A percentile compares a stretch with the other conserved stretches of the same genome.
Evolutionary conservation across 2,888 invertebrate species (phyloP).

Genomic region (Polyommatus iphigenia): DNA sequence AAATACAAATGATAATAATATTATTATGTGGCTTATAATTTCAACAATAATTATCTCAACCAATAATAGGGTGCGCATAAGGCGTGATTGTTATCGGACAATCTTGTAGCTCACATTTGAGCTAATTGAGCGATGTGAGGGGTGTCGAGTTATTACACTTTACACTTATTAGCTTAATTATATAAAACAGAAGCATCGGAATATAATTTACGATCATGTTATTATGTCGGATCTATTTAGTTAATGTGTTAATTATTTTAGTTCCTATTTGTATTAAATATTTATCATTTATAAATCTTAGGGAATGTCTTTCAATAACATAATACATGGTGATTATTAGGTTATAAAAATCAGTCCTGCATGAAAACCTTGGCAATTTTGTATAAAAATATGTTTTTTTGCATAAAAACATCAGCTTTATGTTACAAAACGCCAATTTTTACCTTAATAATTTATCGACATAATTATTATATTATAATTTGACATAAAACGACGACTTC

Average conservation of each 20-base stretch:
- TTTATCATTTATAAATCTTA: neutral
- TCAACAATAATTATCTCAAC: conserved; percentile 23
- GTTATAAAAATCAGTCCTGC: too few relatives aligned
- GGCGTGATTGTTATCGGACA: conserved; percentile 13
- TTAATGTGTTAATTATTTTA: neutral
- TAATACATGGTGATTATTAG: too few relatives aligned
- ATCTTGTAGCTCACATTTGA: conserved; percentile 12
- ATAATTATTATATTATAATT: neutral
- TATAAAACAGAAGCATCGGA: conserved; percentile 23
- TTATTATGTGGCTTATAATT: neutral
- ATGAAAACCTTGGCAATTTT: too few relatives aligned
- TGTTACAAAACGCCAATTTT: too few relatives aligned
- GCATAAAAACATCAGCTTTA: too few relatives aligned
- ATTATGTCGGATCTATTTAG: neutral
- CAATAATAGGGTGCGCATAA: conserved; percentile 6
- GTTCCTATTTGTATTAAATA: neutral
- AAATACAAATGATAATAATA: neutral
- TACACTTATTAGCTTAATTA: neutral
- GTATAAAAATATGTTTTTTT: too few relatives aligned
- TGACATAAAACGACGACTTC: neutral
- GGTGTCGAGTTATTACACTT: neutral
- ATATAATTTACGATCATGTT: neutral
- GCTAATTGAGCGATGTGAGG: conserved; percentile 18
- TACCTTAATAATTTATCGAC: too few relatives aligned
- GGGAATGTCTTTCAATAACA: too few relatives aligned